These are phyloP conservation scores for Scelioninae gen. 1 DNA, from an alignment of 2,888 invertebrate species.

Conservation along the genomic window DNA sequence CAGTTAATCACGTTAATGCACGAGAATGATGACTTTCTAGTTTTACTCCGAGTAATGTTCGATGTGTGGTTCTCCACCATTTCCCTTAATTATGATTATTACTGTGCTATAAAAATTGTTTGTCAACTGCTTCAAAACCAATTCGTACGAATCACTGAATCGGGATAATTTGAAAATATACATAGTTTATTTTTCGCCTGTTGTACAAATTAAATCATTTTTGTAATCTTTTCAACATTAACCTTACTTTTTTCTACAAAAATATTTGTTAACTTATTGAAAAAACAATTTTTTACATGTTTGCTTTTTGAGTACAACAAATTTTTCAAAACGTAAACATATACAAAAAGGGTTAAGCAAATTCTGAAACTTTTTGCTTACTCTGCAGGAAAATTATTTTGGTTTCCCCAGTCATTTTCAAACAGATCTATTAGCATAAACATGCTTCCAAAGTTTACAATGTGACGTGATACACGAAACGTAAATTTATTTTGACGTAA, in stretches of 20 bases:
- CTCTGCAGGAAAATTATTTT: no score
- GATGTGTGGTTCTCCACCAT: constrained; percentile 43
- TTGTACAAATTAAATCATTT: background rate
- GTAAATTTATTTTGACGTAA: constrained; percentile 13
- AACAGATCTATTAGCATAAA: constrained; percentile 12
- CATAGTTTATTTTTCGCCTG: background rate
- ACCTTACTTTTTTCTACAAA: no score
- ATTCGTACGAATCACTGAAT: constrained; percentile 50
- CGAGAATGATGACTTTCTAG: constrained; percentile 69
- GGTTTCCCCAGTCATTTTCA: no score
- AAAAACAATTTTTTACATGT: no score
- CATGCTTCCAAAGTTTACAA: background rate
- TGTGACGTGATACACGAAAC: constrained; percentile 26
- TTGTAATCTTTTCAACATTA: background rate
- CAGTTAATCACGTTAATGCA: constrained; percentile 69
- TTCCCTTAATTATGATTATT: constrained; percentile 63
- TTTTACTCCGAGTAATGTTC: constrained; percentile 54
- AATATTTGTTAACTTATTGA: no score
- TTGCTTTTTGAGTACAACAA: no score
- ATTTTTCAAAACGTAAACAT: no score
- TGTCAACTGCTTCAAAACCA: constrained; percentile 56
- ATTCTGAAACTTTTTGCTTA: no score
- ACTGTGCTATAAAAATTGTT: constrained; percentile 61
- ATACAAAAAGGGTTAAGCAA: no score
- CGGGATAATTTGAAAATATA: background rate